Percentiles rank a stretch among this genome's conserved stretches.
Conservation (phyloP, 2,797 vertebrate species). For the Anniella stebbinsi region DNA sequence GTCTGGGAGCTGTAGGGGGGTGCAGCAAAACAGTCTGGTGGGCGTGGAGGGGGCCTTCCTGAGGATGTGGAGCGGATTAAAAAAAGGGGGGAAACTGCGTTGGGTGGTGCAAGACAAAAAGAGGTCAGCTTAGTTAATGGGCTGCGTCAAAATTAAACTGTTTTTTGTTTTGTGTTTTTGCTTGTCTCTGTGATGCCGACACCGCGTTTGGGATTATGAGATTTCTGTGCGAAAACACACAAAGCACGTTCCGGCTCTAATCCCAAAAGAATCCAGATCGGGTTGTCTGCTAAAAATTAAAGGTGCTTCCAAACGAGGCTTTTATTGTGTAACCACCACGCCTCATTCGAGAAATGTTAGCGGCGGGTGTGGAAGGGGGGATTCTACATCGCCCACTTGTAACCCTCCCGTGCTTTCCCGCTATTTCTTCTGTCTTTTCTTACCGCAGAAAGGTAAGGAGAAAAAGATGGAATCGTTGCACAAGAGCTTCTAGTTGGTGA, state of each 20-base stretch:
- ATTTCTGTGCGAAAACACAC: neutral
- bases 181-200: conserved; percentile 17
- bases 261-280: neutral
- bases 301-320: neutral
- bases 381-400: neutral
- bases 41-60: neutral
- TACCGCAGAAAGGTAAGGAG: neutral
- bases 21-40: neutral
- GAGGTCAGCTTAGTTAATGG: conserved; percentile 58
- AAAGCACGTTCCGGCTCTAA: neutral
- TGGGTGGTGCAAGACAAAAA: conserved; percentile 30
- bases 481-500: neutral
- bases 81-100: neutral
- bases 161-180: too few relatives aligned
- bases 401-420: neutral
- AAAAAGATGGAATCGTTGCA: neutral
- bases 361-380: too few relatives aligned
- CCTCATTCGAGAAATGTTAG: neutral
- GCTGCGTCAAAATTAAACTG: conserved; percentile 66
- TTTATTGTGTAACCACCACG: neutral
- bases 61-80: conserved; percentile 50
- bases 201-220: neutral
- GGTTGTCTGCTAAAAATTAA: neutral
- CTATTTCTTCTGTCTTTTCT: neutral
- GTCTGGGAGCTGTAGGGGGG: neutral